Conservation (phyloP, 2,888 invertebrate genomes). For the Busseola fusca region DNA sequence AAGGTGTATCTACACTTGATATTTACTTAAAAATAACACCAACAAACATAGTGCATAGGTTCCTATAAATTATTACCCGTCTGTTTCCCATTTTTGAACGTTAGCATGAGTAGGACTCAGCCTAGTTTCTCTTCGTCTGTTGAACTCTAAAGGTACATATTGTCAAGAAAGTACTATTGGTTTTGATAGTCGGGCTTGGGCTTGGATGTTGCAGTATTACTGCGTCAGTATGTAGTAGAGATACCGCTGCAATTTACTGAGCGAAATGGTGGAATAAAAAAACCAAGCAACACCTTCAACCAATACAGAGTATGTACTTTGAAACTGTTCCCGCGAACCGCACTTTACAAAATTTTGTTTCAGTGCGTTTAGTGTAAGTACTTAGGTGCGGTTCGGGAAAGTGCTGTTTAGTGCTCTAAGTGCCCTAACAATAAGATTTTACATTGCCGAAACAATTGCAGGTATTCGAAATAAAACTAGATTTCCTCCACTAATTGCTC, state of each 20-base stretch:
- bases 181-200: neutral
- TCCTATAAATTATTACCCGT: neutral
- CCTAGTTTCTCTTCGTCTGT: neutral
- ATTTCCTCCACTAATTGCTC: neutral
- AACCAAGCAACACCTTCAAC: neutral
- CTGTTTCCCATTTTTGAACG: neutral
- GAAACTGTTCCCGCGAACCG: too few species aligned
- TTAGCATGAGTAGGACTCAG: neutral
- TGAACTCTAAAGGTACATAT: neutral
- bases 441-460: neutral
- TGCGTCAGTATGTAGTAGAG: neutral
- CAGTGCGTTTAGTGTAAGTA: too few species aligned
- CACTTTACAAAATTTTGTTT: too few species aligned
- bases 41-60: neutral
- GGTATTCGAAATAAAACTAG: neutral
- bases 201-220: neutral
- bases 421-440: neutral
- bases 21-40: constrained; percentile 1
- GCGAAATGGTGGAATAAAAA: neutral
- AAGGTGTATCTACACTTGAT: neutral
- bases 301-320: neutral
- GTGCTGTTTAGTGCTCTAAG: too few species aligned
- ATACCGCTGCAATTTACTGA: neutral
- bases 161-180: neutral
- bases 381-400: too few species aligned